Conservation (phyloP, 2,888 invertebrate genomes). For the Itoplectis maculator region DNA sequence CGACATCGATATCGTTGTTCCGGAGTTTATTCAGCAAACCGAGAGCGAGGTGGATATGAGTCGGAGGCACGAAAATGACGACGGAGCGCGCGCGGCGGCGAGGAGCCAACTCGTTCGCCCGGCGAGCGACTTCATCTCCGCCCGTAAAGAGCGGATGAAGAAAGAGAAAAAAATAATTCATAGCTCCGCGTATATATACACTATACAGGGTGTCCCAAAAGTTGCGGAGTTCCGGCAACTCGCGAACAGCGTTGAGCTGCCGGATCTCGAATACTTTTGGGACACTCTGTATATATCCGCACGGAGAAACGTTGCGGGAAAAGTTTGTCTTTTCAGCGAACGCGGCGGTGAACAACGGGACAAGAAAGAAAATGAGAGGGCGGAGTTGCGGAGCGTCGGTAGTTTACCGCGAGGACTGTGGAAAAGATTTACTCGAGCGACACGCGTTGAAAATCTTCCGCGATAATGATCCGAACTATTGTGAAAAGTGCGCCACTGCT, state of each 20-base stretch:
- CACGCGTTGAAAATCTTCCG: conserved; percentile 22
- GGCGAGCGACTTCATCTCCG: conserved; percentile 49
- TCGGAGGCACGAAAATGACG: conserved; percentile 28
- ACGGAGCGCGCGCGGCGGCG: conserved; percentile 3
- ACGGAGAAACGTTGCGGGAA: conserved; percentile 34
- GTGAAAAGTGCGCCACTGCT: conserved; percentile 11
- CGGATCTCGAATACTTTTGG: no score
- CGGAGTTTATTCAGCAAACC: conserved; percentile 31
- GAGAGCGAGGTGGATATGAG: conserved; percentile 11
- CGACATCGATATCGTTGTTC: conserved; percentile 54
- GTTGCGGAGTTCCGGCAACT: no score
- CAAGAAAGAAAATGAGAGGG: conserved; percentile 24
- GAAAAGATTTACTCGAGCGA: conserved; percentile 60
- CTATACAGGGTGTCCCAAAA: no score
- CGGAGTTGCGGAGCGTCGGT: conserved; percentile 23
- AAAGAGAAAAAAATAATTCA: conserved; percentile 22
- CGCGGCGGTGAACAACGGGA: conserved; percentile 3
- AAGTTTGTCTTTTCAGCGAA: conserved; percentile 58
- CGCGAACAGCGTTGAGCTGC: no score
- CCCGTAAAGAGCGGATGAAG: conserved; percentile 17
- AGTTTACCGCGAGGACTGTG: conserved; percentile 49
- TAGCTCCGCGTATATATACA: conserved; percentile 18
- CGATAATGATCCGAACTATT: conserved; percentile 48
- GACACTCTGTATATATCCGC: no score
- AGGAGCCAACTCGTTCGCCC: background rate